Evolutionary conservation across 2,888 invertebrate species (phyloP).

Genomic region (Gari tellinella): DNA sequence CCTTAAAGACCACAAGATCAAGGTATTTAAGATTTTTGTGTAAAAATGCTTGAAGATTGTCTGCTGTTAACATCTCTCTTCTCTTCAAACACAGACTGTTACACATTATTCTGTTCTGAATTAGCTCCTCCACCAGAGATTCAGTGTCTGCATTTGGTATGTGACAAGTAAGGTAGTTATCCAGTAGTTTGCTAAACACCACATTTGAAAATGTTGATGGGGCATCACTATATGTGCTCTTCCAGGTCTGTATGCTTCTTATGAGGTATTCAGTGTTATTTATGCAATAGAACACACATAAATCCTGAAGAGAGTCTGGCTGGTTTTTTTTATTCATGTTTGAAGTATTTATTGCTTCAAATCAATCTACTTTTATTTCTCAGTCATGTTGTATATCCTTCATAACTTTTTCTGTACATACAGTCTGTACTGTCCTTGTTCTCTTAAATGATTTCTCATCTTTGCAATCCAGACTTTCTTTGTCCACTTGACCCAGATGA

Average conservation of each 20-base stretch:
- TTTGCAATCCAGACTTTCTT: no score
- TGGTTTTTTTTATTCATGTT: no score
- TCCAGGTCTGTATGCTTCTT: not conserved
- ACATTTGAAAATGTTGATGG: conserved; percentile 24
- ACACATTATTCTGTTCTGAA: conserved; percentile 25
- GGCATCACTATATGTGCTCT: conserved; percentile 12
- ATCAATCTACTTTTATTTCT: not conserved
- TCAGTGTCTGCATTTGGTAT: conserved; percentile 16
- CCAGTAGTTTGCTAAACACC: conserved; percentile 38
- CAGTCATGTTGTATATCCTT: not conserved
- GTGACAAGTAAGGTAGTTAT: conserved; percentile 32
- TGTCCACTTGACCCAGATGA: no score
- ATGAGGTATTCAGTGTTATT: conserved; percentile 39
- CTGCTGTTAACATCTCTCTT: conserved; percentile 19
- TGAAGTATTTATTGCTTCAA: not conserved
- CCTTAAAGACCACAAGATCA: conserved; percentile 18
- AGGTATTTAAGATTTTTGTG: conserved; percentile 28
- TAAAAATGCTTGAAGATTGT: conserved; percentile 23
- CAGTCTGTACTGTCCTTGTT: no score
- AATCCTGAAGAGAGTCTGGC: conserved; percentile 48
- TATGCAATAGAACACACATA: conserved; percentile 51
- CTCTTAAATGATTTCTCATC: no score
- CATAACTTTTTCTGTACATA: not conserved
- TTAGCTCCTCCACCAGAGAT: conserved; percentile 13
- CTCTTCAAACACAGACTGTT: conserved; percentile 24